Evolutionary conservation across 2,888 invertebrate genomes (phyloP), one percentile per base, ranked within the genome.

Genomic region (Caradrina clavipalpis): DNA sequence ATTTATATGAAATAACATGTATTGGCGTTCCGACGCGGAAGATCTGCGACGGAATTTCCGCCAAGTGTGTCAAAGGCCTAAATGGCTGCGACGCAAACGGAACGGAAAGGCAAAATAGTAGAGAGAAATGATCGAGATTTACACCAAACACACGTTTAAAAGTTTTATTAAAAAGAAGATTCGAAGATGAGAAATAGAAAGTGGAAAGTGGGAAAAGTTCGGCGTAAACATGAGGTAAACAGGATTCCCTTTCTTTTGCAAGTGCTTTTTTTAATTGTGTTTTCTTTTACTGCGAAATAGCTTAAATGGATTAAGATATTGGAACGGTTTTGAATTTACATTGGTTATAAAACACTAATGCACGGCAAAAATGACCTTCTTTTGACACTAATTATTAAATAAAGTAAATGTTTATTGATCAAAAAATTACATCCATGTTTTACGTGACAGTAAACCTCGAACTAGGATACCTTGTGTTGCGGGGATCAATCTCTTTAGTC

Each of bases 51-150:
- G n/a, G n/a, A n/a, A n/a, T n/a, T n/a, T n/a, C n/a, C n/a, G n/a
- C n/a, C n/a, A n/a, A n/a, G n/a, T n/a, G n/a, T n/a, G n/a, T n/a
- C n/a, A n/a, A n/a, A n/a, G n/a, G n/a, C n/a, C n/a, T n/a, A n/a
- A 78, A 73, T 35, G 72, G 61, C 72, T 59, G 55, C 67, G 80
- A 69, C 73, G 74, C 62, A 76, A 78, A 78, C 76, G 70, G 63
- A 70, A 83, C 60, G 80, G 69, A 78, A 82, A 69, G 65, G 72
- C 50, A 47, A 75, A 76, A 82, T 79, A 76, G 50, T 65, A n/a
- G 73, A 78, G 82, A 77, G 71, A 69, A 84, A 82, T 74, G 80
- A 78, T 69, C 59, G 49, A 64, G 82, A 82, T 82, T 79, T 75
- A 54, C 60, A 63, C 19, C 21, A 60, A 63, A 55, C 56, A 69